A percentile compares a stretch with the other conserved stretches of the same genome.
Conservation (phyloP, 2,797 vertebrate genomes). For the Siniperca scherzeri region DNA sequence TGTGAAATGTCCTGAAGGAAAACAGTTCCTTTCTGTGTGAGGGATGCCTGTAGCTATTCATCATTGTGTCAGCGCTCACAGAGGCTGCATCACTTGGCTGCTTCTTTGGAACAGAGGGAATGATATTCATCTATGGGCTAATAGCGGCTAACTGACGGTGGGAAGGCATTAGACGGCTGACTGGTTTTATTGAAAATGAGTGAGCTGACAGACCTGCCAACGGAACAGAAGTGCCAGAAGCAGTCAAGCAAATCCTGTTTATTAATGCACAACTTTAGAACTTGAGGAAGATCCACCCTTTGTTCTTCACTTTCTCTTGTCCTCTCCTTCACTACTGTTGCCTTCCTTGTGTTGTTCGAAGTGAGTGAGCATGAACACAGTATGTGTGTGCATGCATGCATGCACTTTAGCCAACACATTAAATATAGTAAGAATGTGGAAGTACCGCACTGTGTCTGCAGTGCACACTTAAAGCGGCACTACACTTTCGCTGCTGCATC, state of each 20-base stretch:
- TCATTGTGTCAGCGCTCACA: conserved; percentile 81
- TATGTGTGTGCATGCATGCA: not conserved
- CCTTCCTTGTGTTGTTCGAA: conserved; percentile 7
- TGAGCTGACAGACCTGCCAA: conserved; percentile 74
- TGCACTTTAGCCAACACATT: conserved; percentile 20
- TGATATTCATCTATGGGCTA: conserved; percentile 84
- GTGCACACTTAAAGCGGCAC: conserved; percentile 52
- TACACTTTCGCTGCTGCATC: conserved; percentile 47
- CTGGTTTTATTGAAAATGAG: conserved; percentile 83
- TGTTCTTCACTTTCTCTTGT: conserved; percentile 47
- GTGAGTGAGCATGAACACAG: conserved; percentile 12
- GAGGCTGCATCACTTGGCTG: conserved; percentile 80
- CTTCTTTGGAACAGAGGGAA: conserved; percentile 80
- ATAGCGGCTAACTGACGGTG: conserved; percentile 83
- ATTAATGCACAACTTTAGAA: conserved; percentile 75
- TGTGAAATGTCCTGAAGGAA: conserved; percentile 76
- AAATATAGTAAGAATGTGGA: conserved; percentile 24
- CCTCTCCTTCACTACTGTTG: conserved; percentile 37
- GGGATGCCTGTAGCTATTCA: conserved; percentile 79
- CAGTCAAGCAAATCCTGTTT: conserved; percentile 74
- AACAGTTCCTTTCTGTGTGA: conserved; percentile 72
- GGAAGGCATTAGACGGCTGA: conserved; percentile 82
- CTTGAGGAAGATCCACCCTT: conserved; percentile 59
- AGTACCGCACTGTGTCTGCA: conserved; percentile 48
- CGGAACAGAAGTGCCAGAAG: conserved; percentile 60